Conservation (phyloP, 2,888 invertebrate genomes). For the Horisme vitalbata region DNA sequence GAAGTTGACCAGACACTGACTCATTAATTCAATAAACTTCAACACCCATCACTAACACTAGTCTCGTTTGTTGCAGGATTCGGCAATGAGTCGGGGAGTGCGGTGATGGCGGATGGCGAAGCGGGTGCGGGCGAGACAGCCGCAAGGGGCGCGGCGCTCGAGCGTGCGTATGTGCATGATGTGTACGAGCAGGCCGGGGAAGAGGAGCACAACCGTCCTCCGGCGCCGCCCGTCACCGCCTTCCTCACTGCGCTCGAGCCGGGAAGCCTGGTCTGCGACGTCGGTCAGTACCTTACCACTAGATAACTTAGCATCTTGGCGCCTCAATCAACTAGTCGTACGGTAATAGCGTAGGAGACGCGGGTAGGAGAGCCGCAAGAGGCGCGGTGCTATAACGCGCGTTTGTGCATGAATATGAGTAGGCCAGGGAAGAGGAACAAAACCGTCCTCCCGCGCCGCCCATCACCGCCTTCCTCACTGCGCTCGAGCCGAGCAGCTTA, state of each 20-base stretch:
- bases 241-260: slow-evolving; percentile 94
- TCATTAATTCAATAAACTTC: too few species aligned
- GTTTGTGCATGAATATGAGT: slow-evolving; percentile 97
- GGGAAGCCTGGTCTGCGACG: slow-evolving; percentile 96
- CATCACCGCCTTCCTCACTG: slow-evolving; percentile 91
- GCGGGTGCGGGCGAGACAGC: slow-evolving; percentile 53
- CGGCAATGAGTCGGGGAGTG: slow-evolving; percentile 59
- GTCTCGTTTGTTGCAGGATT: slow-evolving; percentile 56
- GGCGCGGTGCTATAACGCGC: slow-evolving; percentile 82
- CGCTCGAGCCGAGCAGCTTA: slow-evolving; percentile 94
- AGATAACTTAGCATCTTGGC: not conserved
- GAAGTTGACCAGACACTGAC: too few species aligned
- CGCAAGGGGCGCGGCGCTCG: slow-evolving; percentile 67
- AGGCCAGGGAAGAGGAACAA: slow-evolving; percentile 87
- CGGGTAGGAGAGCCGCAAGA: slow-evolving; percentile 59
- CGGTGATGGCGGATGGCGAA: slow-evolving; percentile 77
- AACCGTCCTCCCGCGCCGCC: slow-evolving; percentile 83
- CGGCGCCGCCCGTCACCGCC: slow-evolving; percentile 89
- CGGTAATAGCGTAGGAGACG: slow-evolving; percentile 53
- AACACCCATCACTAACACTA: too few species aligned
- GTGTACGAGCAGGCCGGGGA: slow-evolving; percentile 96
- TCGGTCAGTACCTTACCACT: slow-evolving; percentile 85
- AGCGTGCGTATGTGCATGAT: slow-evolving; percentile 94
- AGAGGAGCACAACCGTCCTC: slow-evolving; percentile 67
- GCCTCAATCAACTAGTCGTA: too few species aligned